Conservation (phyloP, 2,888 invertebrate genomes). For the Dolomedes plantarius region DNA sequence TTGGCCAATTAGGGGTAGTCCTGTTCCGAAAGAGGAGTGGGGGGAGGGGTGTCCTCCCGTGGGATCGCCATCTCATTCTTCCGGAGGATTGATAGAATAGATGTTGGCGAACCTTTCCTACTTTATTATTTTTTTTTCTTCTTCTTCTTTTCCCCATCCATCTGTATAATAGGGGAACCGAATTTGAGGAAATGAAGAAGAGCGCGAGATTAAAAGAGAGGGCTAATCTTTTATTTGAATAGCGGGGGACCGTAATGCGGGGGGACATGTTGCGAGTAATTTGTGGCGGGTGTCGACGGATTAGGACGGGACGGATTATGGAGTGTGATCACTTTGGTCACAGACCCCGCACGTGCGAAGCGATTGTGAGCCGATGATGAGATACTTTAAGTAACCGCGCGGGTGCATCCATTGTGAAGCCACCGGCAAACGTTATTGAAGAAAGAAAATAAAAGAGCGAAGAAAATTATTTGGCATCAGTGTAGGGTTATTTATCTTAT, state of each 20-base stretch:
- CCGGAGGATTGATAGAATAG: constrained; percentile 8
- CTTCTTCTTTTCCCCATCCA: too few relatives aligned
- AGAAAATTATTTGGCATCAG: too few relatives aligned
- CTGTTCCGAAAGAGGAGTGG: background rate
- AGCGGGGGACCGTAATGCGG: too few relatives aligned
- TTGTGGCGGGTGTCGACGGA: background rate
- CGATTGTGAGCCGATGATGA: too few relatives aligned
- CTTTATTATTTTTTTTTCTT: too few relatives aligned
- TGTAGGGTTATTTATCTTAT: too few relatives aligned
- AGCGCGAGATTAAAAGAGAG: background rate
- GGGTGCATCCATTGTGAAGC: too few relatives aligned
- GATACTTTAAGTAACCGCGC: too few relatives aligned
- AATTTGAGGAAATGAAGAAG: background rate
- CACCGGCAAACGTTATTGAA: too few relatives aligned
- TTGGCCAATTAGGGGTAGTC: constrained; percentile 8
- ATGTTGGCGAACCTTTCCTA: background rate
- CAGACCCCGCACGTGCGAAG: too few relatives aligned
- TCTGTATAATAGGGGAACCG: background rate
- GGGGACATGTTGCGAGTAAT: background rate
- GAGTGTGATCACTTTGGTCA: too few relatives aligned
- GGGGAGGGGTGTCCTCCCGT: background rate
- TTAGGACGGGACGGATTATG: background rate
- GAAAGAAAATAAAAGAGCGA: too few relatives aligned
- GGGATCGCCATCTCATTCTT: constrained; percentile 1
- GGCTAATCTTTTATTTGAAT: constrained; percentile 18